phyloP scores from a whole-genome alignment of 2,888 invertebrate genomes.

The Dryocosmus kuriphilus region DNA sequence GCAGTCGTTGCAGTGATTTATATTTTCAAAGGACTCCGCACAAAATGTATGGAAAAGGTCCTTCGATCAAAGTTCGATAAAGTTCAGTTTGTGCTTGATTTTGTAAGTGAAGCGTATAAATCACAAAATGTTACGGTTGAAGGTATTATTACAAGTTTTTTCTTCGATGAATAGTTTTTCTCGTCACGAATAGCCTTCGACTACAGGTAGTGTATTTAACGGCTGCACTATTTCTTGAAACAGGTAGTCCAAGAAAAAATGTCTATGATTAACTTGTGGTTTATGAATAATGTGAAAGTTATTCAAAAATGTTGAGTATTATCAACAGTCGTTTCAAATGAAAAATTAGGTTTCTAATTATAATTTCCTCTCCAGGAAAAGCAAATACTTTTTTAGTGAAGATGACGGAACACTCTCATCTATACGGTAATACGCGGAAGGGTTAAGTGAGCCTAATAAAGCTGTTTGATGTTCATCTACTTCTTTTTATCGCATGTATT shows the following conservation, averaged over 20 bases:
- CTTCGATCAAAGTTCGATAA: too few relatives aligned
- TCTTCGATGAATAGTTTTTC: conserved; percentile 22
- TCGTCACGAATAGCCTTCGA: conserved; percentile 29
- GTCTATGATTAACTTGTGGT: neutral
- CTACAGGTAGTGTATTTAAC: conserved; percentile 21
- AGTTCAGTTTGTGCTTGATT: neutral
- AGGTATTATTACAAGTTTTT: conserved; percentile 29
- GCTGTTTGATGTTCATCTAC: too few relatives aligned
- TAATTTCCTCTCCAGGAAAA: too few relatives aligned
- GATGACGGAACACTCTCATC: too few relatives aligned
- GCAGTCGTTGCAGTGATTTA: too few relatives aligned
- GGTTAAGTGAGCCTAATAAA: too few relatives aligned
- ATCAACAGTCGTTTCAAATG: neutral
- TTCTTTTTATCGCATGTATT: too few relatives aligned
- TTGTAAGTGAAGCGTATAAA: conserved; percentile 26
- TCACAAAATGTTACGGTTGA: conserved; percentile 20
- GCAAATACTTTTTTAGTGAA: too few relatives aligned
- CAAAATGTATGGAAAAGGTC: too few relatives aligned
- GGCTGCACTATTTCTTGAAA: conserved; percentile 18
- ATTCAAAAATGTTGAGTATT: neutral
- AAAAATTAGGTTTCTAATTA: neutral
- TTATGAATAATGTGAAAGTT: conserved; percentile 7
- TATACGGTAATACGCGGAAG: too few relatives aligned
- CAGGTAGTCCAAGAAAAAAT: conserved; percentile 4
- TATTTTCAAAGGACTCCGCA: too few relatives aligned